Conservation (phyloP, 1,140 invertebrate genomes). For the Zaprionus camerounensis region DNA sequence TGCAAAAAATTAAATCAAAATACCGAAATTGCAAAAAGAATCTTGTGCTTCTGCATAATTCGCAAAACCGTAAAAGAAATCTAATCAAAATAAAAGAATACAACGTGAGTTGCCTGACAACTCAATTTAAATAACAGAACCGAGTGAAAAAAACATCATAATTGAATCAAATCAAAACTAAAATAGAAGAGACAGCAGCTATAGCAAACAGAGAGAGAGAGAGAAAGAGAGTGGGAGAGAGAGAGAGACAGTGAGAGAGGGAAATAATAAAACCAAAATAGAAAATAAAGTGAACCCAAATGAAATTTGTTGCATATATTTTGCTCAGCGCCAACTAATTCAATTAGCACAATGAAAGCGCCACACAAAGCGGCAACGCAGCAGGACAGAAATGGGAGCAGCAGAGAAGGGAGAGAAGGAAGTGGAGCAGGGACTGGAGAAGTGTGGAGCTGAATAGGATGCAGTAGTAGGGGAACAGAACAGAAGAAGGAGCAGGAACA, state of each 20-base stretch:
- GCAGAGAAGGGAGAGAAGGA: neutral
- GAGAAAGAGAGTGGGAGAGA: conserved; percentile 13
- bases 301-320: conserved; percentile 70
- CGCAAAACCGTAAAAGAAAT: conserved; percentile 30
- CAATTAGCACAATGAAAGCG: conserved; percentile 76
- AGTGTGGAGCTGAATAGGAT: neutral
- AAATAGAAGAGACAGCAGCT: conserved; percentile 41
- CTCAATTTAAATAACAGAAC: conserved; percentile 43
- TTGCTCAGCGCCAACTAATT: conserved; percentile 65
- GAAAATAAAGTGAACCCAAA: conserved; percentile 58
- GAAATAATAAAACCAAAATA: conserved; percentile 7
- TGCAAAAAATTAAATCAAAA: conserved; percentile 69
- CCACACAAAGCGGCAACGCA: conserved; percentile 29
- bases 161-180: conserved; percentile 48
- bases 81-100: conserved; percentile 41
- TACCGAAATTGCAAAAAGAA: conserved; percentile 39
- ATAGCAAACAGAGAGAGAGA: neutral
- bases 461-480: neutral
- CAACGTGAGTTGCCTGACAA: conserved; percentile 23
- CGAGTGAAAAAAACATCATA: conserved; percentile 29
- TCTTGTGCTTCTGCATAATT: conserved; percentile 62
- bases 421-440: neutral
- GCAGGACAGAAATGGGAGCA: neutral
- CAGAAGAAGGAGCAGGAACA: neutral
- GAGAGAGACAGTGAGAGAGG: conserved; percentile 13